Conservation (phyloP, 2,113 vertebrate species). For the Myotis yumanensis region DNA sequence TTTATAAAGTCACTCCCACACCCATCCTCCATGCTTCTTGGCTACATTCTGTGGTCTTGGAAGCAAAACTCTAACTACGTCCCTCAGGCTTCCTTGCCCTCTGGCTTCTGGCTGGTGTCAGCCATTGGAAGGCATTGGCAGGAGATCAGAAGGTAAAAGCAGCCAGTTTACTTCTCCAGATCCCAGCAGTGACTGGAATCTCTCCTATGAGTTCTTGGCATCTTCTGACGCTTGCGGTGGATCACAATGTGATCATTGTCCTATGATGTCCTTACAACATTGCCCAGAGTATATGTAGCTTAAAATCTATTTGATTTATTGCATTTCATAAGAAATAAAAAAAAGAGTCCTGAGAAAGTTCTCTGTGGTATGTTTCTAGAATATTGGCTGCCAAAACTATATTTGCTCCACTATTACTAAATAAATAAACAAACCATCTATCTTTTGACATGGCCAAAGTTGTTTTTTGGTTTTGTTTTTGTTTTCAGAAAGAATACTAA, state of each 20-base stretch:
- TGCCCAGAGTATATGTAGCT: neutral
- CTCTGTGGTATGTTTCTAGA: neutral
- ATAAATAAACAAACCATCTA: neutral
- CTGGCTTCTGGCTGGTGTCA: neutral
- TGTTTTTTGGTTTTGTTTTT: neutral
- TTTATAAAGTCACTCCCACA: neutral
- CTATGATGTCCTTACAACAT: neutral
- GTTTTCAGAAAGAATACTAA: neutral
- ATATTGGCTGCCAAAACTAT: neutral
- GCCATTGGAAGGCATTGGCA: neutral
- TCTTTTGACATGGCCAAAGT: neutral
- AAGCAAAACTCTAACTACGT: neutral
- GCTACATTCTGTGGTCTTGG: neutral
- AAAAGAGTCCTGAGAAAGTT: neutral
- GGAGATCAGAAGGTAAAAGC: neutral
- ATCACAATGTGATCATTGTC: neutral
- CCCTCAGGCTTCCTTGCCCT: neutral
- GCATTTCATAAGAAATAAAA: neutral
- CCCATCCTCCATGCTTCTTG: neutral
- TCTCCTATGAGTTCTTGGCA: neutral
- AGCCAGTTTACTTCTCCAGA: neutral
- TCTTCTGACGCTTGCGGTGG: neutral
- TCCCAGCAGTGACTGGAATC: neutral
- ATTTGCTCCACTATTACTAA: neutral
- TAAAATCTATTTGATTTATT: neutral